Base-by-base conservation (phyloP, 2,113 vertebrate species). In the Marcusenius ussheri region DNA sequence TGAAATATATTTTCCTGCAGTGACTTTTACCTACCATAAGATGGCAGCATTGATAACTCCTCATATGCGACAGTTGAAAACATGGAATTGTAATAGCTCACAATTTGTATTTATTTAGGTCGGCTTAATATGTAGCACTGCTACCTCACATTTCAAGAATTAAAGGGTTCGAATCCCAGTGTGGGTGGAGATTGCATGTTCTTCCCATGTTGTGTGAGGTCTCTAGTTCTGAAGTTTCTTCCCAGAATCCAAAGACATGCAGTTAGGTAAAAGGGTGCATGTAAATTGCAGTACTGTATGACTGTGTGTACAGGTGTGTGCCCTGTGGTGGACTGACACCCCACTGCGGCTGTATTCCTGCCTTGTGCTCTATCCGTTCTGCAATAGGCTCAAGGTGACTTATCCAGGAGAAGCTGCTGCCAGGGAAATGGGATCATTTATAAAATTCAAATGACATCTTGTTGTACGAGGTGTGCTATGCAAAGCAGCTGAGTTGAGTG, bases 31-130 rank as follows among this genome's bases (percentile, higher is more conserved):
- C 88, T 42, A 88, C 96, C 96, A 96, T 92, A 92, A 96, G 96
- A 94, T 94, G 94, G 92, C 96, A 95, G 94, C 93, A 95, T 94
- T 94, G 93, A 94, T 95, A 94, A 92, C 93, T 85, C 91, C 94
- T 53, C 31, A 87, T 9, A 87, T 49, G 3, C 13, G 8, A 39
- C 15, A 39, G 47, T 27, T 31, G n/a, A 86, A 50, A 49, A 47
- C n/a, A 50, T 86, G 3, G n/a, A 53, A 35, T 35, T 56, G 3
- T 46, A 83, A 83, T 83, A 24, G 77, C 2, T 21, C 31, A 83
- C 42, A 83, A 83, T 19, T 19, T 8, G 1, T 83, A 19, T 42
- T 80, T 42, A 39, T 42, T 42, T 80, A 42, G 74, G 74, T 4
- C 7, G 3, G 62, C n/a, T 66, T 66, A 66, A 1, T 66, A n/a